Evolutionary conservation across 2,797 vertebrate species (phyloP).

Genomic region (Caiman crocodilus): DNA sequence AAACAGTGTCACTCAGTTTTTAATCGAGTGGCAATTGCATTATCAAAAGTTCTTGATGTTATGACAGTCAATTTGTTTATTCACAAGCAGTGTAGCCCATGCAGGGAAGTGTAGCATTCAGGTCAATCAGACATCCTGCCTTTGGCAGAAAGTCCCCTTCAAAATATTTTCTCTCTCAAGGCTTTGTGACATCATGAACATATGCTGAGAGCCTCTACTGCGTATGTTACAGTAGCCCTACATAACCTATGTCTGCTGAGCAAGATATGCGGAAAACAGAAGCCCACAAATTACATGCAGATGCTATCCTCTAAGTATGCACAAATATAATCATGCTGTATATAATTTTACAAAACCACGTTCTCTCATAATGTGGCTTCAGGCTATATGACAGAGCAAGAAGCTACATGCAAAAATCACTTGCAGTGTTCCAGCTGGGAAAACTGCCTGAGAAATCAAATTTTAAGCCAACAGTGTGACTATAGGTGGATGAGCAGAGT

Average conservation of each 20-base stretch:
- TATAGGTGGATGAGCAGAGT: too few relatives aligned
- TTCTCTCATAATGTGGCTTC: too few relatives aligned
- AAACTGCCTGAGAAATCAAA: conserved; percentile 1
- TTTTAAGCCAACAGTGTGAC: background rate
- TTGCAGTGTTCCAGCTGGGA: background rate
- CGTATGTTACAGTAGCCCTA: background rate
- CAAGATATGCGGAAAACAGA: background rate
- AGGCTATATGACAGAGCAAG: background rate
- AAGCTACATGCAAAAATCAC: background rate
- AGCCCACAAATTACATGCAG: conserved; percentile 26
- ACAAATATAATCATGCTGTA: background rate
- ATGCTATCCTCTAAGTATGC: conserved; percentile 25
- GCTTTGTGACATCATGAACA: background rate
- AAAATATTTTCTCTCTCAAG: background rate
- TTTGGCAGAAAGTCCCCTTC: background rate
- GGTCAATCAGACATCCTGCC: background rate
- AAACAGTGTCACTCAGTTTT: background rate
- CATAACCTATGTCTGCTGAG: background rate
- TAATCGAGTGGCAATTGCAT: background rate
- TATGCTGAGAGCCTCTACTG: background rate
- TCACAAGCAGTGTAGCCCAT: background rate
- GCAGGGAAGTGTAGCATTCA: background rate
- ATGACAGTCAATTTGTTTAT: background rate
- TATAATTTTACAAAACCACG: too few relatives aligned
- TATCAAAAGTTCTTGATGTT: background rate